These are phyloP conservation scores for Cataglyphis hispanica DNA, from an alignment of 1,140 invertebrate genomes.

Conservation along the genomic window DNA sequence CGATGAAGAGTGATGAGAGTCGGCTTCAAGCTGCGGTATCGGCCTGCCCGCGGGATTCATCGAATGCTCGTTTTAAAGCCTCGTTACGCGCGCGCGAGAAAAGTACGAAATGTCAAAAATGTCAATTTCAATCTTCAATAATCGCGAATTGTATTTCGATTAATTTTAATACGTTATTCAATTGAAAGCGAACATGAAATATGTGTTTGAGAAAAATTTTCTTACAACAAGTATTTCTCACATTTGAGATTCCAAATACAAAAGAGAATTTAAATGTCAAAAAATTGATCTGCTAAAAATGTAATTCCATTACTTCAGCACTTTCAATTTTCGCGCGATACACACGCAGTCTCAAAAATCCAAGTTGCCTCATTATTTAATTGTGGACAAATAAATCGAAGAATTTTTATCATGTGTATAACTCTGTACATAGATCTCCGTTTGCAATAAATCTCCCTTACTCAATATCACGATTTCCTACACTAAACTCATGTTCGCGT, in stretches of 20 bases:
- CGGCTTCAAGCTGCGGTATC: slow-evolving; percentile 29
- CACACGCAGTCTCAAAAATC: not conserved
- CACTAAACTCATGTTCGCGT: slow-evolving; percentile 22
- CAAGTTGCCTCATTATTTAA: not conserved
- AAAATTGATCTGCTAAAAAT: not conserved
- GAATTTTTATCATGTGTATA: too few relatives aligned
- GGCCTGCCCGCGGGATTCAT: not conserved
- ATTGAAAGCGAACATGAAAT: too few relatives aligned
- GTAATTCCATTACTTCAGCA: not conserved
- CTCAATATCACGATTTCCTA: slow-evolving; percentile 39
- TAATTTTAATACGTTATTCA: not conserved
- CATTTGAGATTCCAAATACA: too few relatives aligned
- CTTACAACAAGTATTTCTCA: not conserved
- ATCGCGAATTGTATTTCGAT: too few relatives aligned
- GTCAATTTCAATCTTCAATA: not conserved
- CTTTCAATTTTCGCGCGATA: too few relatives aligned
- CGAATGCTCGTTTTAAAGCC: slow-evolving; percentile 10
- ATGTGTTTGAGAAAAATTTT: not conserved
- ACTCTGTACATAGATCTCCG: not conserved
- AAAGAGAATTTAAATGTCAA: not conserved
- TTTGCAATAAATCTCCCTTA: slow-evolving; percentile 40
- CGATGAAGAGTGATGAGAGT: slow-evolving; percentile 60
- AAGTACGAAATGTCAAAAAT: not conserved
- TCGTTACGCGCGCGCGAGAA: not conserved
- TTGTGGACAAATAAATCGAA: not conserved